A percentile compares a stretch with the other conserved stretches of the same genome.
These are phyloP conservation scores for Microtus agrestis DNA, from an alignment of 2,797 vertebrate species.

Conservation along the genomic window DNA sequence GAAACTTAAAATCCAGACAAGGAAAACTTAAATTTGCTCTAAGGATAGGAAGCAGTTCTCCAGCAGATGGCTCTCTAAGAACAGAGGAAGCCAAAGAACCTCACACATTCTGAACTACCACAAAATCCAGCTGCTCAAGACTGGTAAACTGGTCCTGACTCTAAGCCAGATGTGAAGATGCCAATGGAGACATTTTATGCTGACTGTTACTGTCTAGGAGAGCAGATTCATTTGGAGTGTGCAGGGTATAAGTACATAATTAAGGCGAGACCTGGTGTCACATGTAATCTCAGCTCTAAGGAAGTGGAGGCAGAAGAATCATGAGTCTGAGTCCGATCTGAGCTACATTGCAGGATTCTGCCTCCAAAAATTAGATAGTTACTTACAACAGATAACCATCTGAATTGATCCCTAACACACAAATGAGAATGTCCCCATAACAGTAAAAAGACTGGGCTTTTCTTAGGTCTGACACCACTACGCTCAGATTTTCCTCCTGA, in stretches of 20 bases:
- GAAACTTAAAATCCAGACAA: background rate
- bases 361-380: background rate
- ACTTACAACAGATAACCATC: background rate
- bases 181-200: background rate
- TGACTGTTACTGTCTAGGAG: background rate
- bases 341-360: background rate
- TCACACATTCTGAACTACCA: background rate
- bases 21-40: background rate
- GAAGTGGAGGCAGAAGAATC: background rate
- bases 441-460: background rate
- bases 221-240: background rate
- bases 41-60: background rate
- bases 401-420: background rate
- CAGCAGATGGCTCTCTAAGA: slow-evolving; percentile 12
- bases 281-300: background rate
- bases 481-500: background rate
- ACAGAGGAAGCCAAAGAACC: background rate
- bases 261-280: too few relatives aligned
- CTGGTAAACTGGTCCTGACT: background rate
- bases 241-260: slow-evolving; percentile 8
- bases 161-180: background rate
- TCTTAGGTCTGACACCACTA: background rate
- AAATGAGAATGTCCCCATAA: background rate
- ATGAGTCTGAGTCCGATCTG: background rate
- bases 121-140: background rate